Conservation (phyloP, 2,888 invertebrate species). For the Anoplius nigerrimus region DNA sequence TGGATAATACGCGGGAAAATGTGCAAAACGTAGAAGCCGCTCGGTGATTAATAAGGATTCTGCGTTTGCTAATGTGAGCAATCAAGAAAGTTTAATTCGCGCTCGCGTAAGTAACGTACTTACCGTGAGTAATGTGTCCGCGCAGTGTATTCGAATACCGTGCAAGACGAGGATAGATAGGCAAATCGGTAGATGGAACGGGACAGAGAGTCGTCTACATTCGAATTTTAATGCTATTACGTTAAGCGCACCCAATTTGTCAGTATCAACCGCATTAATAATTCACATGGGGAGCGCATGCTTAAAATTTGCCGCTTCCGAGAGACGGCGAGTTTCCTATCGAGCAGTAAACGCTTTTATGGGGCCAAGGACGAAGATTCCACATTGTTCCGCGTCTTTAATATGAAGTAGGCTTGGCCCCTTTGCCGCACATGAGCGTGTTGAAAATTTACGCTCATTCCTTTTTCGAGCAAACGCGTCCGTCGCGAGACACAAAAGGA, state of each 20-base stretch:
- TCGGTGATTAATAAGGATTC: too few relatives aligned
- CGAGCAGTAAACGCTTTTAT: conserved; percentile 39
- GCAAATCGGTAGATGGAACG: not conserved
- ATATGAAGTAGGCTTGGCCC: conserved; percentile 18
- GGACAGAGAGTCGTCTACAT: too few relatives aligned
- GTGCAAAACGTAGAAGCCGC: too few relatives aligned
- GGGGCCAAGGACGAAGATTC: conserved; percentile 58
- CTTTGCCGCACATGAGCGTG: not conserved
- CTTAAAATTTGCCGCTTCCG: conserved; percentile 54
- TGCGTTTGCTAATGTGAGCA: too few relatives aligned
- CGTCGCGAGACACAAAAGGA: too few relatives aligned
- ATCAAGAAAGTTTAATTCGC: not conserved
- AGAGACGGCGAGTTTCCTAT: conserved; percentile 46
- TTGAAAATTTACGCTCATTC: conserved; percentile 6
- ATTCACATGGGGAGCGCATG: conserved; percentile 37
- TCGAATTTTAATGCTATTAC: too few relatives aligned
- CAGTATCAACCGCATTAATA: conserved; percentile 23
- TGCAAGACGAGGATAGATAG: not conserved
- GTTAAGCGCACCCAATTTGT: conserved; percentile 3
- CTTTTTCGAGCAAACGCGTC: not conserved
- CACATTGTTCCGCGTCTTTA: conserved; percentile 46
- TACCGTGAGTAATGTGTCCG: not conserved
- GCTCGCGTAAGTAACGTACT: not conserved
- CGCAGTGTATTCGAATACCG: not conserved
- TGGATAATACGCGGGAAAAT: too few relatives aligned